Evolutionary conservation across 2,797 vertebrate genomes (phyloP).

Genomic region (Hemitrygon akajei): DNA sequence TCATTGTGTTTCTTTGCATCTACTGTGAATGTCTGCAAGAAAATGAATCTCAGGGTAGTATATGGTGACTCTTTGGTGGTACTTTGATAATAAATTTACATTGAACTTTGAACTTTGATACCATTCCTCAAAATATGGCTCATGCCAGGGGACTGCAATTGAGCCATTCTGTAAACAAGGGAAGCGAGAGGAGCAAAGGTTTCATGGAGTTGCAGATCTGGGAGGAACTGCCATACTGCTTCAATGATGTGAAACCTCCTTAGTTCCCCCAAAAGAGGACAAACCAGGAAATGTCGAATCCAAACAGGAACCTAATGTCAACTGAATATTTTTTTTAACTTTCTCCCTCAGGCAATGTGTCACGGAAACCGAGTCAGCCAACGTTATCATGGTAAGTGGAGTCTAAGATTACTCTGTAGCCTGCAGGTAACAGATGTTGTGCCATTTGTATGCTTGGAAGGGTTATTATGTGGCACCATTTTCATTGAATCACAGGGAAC

Average conservation of each 20-base stretch:
- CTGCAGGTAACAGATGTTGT: background rate
- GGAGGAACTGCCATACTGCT: background rate
- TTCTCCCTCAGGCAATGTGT: background rate
- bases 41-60: no score
- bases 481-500: background rate
- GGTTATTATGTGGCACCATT: background rate
- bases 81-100: no score
- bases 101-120: no score
- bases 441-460: no score
- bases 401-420: background rate
- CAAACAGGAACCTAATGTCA: background rate
- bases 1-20: no score
- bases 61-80: no score
- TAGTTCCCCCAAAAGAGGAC: background rate
- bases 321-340: background rate
- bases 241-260: background rate
- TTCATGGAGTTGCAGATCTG: background rate
- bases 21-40: no score
- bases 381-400: background rate
- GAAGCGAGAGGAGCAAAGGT: no score
- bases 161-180: background rate
- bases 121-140: background rate
- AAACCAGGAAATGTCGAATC: background rate
- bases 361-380: background rate
- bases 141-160: background rate